Percentiles rank a stretch among this genome's conserved stretches.
Evolutionary conservation across 2,113 vertebrate genomes (phyloP).

Genomic region (Miniopterus natalensis): DNA sequence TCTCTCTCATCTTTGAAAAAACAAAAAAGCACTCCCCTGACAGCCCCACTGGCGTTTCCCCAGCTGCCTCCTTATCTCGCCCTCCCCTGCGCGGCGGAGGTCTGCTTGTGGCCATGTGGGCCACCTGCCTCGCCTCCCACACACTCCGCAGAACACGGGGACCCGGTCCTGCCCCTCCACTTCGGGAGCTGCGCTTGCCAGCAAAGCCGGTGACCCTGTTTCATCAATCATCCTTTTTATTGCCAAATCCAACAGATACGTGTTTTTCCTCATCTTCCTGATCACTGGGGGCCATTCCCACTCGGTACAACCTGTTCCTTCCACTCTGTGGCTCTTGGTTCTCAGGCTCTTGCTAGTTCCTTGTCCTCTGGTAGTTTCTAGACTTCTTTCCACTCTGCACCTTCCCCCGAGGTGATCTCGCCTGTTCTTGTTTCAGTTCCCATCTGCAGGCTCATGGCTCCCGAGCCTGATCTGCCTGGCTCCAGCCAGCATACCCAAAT

Average conservation of each 20-base stretch:
- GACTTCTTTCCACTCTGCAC: neutral
- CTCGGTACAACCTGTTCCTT: neutral
- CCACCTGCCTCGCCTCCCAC: neutral
- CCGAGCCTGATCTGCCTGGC: neutral
- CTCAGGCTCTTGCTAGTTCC: neutral
- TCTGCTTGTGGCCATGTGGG: neutral
- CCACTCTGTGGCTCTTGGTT: neutral
- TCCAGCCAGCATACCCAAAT: fast-evolving
- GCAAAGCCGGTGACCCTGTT: neutral
- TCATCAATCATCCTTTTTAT: neutral
- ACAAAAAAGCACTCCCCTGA: neutral
- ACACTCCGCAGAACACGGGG: fast-evolving
- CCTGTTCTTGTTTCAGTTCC: neutral
- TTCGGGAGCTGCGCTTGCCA: neutral
- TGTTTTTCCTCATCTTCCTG: neutral
- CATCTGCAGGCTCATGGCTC: neutral
- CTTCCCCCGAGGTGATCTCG: neutral
- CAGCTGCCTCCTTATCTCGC: neutral
- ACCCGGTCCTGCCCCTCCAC: neutral
- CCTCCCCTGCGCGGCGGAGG: neutral
- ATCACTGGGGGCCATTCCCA: fast-evolving
- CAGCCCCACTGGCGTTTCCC: neutral
- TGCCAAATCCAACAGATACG: neutral
- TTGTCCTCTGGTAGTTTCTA: neutral
- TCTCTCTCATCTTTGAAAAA: neutral